Conservation (phyloP, 2,113 vertebrate species). For the Dasyornis broadbenti region DNA sequence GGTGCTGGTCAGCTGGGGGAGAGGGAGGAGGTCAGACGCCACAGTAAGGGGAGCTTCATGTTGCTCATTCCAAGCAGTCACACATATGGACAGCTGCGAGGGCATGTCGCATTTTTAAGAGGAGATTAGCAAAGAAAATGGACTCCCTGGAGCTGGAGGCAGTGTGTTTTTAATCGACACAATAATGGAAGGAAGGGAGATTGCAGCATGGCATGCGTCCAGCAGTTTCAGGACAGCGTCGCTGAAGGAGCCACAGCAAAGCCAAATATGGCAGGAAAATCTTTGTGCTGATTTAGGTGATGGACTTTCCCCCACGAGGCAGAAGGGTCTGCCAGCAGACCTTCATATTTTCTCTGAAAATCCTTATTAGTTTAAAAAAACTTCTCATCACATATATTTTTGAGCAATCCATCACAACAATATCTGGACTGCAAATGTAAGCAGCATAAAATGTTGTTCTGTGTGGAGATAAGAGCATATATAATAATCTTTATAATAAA, state of each 20-base stretch:
- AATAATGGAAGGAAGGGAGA: background rate
- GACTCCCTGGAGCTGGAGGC: background rate
- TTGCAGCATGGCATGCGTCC: background rate
- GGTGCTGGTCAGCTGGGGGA: background rate
- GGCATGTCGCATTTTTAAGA: background rate
- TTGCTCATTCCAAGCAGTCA: background rate
- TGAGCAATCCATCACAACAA: background rate
- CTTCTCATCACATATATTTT: background rate
- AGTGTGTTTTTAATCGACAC: background rate
- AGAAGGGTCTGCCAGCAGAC: slow-evolving; percentile 4
- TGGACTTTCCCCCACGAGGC: background rate
- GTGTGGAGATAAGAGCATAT: background rate
- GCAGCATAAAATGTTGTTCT: slow-evolving; percentile 17
- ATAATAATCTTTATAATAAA: slow-evolving; percentile 1
- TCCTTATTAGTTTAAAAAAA: background rate
- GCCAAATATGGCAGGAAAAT: slow-evolving; percentile 30
- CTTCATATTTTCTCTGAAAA: slow-evolving; percentile 26
- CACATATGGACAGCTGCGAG: background rate
- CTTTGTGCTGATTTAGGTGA: slow-evolving; percentile 4
- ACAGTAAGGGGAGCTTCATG: background rate
- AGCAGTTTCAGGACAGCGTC: background rate
- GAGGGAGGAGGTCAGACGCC: background rate
- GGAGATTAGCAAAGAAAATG: background rate
- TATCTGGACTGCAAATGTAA: slow-evolving; percentile 32
- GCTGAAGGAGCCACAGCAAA: slow-evolving; percentile 17